These are phyloP conservation scores for Micromesistius poutassou DNA, from an alignment of 2,797 vertebrate genomes.

Conservation along the genomic window DNA sequence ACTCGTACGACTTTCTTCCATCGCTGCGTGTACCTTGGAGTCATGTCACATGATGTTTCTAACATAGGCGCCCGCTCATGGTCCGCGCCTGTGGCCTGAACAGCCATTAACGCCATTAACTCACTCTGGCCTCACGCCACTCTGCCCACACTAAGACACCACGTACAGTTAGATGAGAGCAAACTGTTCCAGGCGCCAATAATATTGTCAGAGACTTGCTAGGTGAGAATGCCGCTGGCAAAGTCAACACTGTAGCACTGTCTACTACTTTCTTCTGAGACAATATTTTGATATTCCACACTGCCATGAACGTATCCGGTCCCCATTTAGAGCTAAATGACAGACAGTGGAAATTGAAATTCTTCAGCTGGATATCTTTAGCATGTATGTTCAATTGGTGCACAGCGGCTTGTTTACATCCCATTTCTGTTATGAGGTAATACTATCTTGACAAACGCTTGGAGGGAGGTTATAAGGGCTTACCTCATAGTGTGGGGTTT, in stretches of 20 bases:
- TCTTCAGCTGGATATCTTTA: background rate
- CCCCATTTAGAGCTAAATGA: background rate
- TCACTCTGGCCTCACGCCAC: background rate
- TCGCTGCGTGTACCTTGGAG: too few species aligned
- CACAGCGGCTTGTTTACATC: background rate
- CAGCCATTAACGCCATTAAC: too few species aligned
- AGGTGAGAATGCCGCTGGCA: background rate
- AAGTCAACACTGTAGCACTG: background rate
- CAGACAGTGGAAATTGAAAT: background rate
- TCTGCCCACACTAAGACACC: background rate
- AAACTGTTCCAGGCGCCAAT: background rate
- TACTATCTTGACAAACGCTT: background rate
- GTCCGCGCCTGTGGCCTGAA: background rate
- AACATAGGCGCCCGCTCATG: background rate
- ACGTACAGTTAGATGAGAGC: background rate
- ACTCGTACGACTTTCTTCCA: too few species aligned
- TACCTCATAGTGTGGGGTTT: background rate
- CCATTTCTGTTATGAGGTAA: background rate
- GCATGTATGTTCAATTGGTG: background rate
- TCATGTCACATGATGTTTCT: background rate
- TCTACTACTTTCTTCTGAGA: background rate
- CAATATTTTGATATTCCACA: background rate
- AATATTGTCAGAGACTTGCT: background rate
- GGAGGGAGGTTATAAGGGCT: background rate
- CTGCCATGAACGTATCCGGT: background rate